These are phyloP conservation scores for Trichacis sp. DNA, from an alignment of 2,888 invertebrate species.

Conservation along the genomic window DNA sequence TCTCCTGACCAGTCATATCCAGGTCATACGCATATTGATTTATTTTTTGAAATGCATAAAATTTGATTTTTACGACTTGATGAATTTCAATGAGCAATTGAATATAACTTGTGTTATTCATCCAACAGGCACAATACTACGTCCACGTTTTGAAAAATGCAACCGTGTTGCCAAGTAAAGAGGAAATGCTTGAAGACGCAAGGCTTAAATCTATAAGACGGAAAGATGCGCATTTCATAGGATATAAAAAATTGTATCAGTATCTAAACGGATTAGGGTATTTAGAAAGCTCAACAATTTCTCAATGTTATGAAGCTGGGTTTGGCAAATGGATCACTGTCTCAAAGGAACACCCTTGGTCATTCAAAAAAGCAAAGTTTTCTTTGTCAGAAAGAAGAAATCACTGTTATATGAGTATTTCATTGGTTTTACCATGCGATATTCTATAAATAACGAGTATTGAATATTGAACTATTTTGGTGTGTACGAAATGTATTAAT, in stretches of 20 bases:
- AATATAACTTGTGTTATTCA: too few relatives aligned
- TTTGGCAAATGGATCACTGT: constrained; percentile 45
- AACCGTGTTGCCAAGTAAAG: constrained; percentile 74
- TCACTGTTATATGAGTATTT: too few relatives aligned
- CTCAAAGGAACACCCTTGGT: constrained; percentile 42
- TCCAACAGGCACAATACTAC: constrained; percentile 73
- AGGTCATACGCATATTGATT: constrained; percentile 74
- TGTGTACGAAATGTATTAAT: too few relatives aligned
- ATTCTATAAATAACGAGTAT: too few relatives aligned
- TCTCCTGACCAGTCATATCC: constrained; percentile 79
- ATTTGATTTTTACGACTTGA: too few relatives aligned
- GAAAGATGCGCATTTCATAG: constrained; percentile 68
- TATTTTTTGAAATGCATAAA: too few relatives aligned
- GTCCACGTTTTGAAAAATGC: constrained; percentile 73
- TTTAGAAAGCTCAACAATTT: constrained; percentile 65
- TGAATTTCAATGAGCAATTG: too few relatives aligned
- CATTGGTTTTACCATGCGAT: too few relatives aligned
- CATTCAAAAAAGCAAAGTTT: constrained; percentile 50
- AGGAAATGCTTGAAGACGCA: constrained; percentile 75
- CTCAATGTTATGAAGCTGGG: constrained; percentile 58
- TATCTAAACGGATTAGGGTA: too few relatives aligned
- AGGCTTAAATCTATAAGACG: constrained; percentile 69
- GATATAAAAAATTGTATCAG: constrained; percentile 67
- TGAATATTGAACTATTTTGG: too few relatives aligned
- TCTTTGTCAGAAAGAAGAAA: too few relatives aligned